Evolutionary conservation across 2,888 invertebrate genomes (phyloP), one percentile per base, ranked within the genome.

Genomic region (Dendrolimus houi): DNA sequence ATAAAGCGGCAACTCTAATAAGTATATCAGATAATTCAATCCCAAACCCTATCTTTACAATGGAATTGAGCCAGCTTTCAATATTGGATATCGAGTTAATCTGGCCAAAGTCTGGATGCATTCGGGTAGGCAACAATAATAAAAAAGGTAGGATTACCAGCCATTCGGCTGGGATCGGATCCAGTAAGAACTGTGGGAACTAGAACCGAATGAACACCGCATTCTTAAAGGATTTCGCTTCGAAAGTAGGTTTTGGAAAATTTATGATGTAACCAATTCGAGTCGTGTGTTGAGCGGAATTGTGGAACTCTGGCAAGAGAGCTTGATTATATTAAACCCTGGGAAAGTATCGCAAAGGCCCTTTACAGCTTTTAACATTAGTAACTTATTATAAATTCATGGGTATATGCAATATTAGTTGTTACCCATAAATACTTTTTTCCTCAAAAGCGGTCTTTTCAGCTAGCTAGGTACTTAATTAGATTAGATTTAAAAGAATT

Each of bases 71-170:
- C 47, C 29, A 40, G 41, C 41, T 52, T 47, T 47, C 42, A 41
- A 58, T 58, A 58, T 53, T 55, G 53, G 47, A 55, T 55, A 53
- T 58, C 47, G 55, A 53, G 42, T 62, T 63, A 67, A 68, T 65
- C 62, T 62, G 61, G 61, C 52, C 56, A 58, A 60, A 59, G 56
- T 58, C 55, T 56, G 56, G 60, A 41, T 53, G 55, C 53, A 55
- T 56, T 58, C 58, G 29, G 42, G 52, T n/a, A 56, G 52, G 55
- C 56, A 52, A 58, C 56, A 58, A 58, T 56, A 56, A 58, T 56
- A 56, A 54, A 53, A 55, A 53, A 56, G 41, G 42, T 9, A 17
- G 55, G 56, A 56, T 58, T 58, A 56, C 54, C 57, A 55, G 56
- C 55, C 52, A 56, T 55, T 59, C 52, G 56, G 54, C 47, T 41